These are phyloP conservation scores for Halocynthia aurantium DNA, from an alignment of 23 tunicate species.

Conservation along the genomic window DNA sequence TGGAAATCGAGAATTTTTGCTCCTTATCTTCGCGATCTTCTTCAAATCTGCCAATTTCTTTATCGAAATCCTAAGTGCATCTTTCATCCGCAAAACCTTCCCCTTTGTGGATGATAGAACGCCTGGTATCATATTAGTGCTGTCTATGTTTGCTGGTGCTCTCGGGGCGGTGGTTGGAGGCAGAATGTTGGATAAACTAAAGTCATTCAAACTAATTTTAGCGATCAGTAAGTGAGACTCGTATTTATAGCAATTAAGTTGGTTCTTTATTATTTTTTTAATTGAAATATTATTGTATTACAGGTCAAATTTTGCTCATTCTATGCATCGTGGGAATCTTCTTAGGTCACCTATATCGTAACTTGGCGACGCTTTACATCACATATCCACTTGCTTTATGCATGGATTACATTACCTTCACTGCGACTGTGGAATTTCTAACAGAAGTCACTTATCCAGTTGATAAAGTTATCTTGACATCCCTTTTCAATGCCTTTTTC, in stretches of 20 bases:
- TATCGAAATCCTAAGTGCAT: no score
- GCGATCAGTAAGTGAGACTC: no score
- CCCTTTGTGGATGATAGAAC: not conserved
- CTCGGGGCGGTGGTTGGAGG: not conserved
- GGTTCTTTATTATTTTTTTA: no score
- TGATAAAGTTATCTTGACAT: not conserved
- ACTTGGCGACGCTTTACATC: not conserved
- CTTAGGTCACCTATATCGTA: not conserved
- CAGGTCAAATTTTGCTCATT: constrained; percentile 6
- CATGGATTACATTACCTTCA: not conserved
- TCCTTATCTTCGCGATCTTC: no score
- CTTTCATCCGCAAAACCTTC: not conserved
- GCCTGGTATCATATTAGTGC: not conserved
- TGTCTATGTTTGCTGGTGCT: not conserved
- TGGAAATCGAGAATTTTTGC: no score
- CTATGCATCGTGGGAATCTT: not conserved
- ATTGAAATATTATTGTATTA: not conserved
- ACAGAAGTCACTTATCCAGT: constrained; percentile 6
- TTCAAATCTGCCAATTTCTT: no score
- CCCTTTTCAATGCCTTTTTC: not conserved
- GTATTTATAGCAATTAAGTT: no score
- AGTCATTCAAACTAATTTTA: no score
- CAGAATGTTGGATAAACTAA: constrained; percentile 2
- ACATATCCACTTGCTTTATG: constrained; percentile 2
- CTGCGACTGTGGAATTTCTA: constrained; percentile 3